phyloP scores from a whole-genome alignment of 2,113 vertebrate species.

The Solea solea region DNA sequence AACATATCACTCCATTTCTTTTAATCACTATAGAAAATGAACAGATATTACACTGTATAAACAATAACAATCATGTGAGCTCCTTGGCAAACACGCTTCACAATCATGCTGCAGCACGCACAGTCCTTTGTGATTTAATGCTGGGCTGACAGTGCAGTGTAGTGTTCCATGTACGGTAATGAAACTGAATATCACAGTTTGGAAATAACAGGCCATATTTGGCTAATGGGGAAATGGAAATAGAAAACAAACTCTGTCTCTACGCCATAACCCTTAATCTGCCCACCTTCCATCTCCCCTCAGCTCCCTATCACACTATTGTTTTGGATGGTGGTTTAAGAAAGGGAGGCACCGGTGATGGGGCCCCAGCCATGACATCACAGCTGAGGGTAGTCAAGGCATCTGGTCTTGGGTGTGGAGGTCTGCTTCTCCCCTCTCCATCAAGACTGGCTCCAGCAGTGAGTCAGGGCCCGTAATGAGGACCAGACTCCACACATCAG shows the following conservation, averaged over 20 bases:
- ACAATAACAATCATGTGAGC: background rate
- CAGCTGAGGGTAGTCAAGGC: constrained; percentile 68
- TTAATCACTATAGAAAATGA: background rate
- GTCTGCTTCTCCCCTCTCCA: constrained; percentile 59
- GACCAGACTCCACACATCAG: constrained; percentile 75
- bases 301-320: constrained; percentile 35
- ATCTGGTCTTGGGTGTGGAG: constrained; percentile 83
- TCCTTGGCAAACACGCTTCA: background rate
- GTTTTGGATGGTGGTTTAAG: constrained; percentile 49
- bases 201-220: constrained; percentile 42
- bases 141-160: constrained; percentile 9
- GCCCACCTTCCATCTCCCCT: constrained; percentile 4
- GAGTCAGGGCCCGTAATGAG: constrained; percentile 80
- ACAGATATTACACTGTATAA: background rate
- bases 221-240: constrained; percentile 24
- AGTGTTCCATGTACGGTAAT: constrained; percentile 31
- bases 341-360: constrained; percentile 64
- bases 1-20: background rate
- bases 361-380: constrained; percentile 77
- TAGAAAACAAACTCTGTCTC: constrained; percentile 15
- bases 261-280: constrained; percentile 5
- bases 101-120: constrained; percentile 10
- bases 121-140: constrained; percentile 20
- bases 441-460: constrained; percentile 71
- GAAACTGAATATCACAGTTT: constrained; percentile 46